Base-by-base conservation (phyloP, 92 coral and sea anemone genomes). In the Chrysogorgia sp. region DNA sequence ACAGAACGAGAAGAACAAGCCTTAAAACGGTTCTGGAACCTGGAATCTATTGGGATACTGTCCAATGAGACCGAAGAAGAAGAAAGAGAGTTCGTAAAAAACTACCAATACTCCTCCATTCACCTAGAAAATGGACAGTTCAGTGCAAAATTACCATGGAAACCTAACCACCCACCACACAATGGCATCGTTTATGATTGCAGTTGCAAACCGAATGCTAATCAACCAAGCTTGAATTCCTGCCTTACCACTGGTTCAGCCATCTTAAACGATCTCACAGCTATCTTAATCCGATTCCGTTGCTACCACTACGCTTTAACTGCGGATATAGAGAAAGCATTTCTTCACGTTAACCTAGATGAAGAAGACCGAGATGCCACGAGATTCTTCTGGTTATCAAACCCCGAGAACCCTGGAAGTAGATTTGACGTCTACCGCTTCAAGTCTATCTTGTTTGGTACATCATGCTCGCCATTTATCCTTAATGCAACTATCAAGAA, bases 321-420 rank as follows among this genome's bases (percentile, higher is more conserved):
- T n/a, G 63, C 91, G 2, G 88, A 83, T 64, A 83, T 83, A 32
- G 87, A 86, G 67, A 86, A 86, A 58, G 90, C 87, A 6, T 86
- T 86, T 29, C 45, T 87, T 23, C 84, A 71, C 43, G 68, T 84
- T 34, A 57, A 22, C 60, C 84, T 87, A 3, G 52, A 87, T 57
- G 50, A n/a, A n/a, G n/a, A n/a, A n/a, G n/a, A 67, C 17, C 55
- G 84, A 13, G 90, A 82, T 66, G 57, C 85, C 15, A 78, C 67
- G 32, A 63, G 90, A 57, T 76, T 75, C 29, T 77, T 67, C 63
- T 83, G 87, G 87, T 23, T 87, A 66, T 26, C 61, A 21, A 76
- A 87, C 32, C 63, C 91, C 7, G 35, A 22, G 14, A 65, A 87
- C 57, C 87, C 82, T 0, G 85, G 77, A 40, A 78, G 82, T 61